Evolutionary conservation across 2,113 vertebrate species (phyloP).

Genomic region (Paraplagusia blochii): DNA sequence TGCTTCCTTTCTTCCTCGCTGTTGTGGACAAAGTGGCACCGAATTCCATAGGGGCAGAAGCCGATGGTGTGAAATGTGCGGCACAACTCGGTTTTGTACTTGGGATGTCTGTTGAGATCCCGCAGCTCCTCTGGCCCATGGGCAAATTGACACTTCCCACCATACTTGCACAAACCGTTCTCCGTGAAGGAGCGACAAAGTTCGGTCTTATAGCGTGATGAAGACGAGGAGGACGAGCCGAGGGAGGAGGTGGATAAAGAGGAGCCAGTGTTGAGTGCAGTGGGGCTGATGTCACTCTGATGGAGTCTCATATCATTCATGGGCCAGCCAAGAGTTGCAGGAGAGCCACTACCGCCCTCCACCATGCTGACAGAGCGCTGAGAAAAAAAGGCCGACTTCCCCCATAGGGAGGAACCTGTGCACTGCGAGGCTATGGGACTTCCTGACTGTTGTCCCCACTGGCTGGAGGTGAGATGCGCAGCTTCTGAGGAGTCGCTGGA

Average conservation of each 20-base stretch:
- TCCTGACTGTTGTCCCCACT: constrained; percentile 57
- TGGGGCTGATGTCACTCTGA: constrained; percentile 38
- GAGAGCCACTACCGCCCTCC: constrained; percentile 53
- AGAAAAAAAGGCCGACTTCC: constrained; percentile 60
- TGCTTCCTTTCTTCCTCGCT: constrained; percentile 70
- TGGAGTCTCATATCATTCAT: constrained; percentile 13
- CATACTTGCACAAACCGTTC: constrained; percentile 77
- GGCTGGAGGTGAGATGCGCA: constrained; percentile 35
- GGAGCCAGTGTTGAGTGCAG: constrained; percentile 31
- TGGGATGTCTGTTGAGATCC: constrained; percentile 84
- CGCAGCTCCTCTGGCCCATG: constrained; percentile 83
- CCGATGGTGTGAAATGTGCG: constrained; percentile 88
- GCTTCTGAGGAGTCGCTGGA: constrained; percentile 38
- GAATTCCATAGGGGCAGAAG: constrained; percentile 86
- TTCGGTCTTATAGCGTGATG: constrained; percentile 79
- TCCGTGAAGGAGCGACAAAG: constrained; percentile 78
- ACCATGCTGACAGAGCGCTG: constrained; percentile 77
- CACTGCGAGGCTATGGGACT: constrained; percentile 34
- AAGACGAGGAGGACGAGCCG: constrained; percentile 44
- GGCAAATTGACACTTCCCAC: constrained; percentile 84
- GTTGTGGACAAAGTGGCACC: constrained; percentile 90
- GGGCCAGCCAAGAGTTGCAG: constrained; percentile 62
- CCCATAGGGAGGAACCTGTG: constrained; percentile 41
- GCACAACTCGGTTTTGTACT: constrained; percentile 89
- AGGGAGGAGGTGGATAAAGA: constrained; percentile 48